Evolutionary conservation across 2,797 vertebrate genomes (phyloP).

Genomic region (Platyrinchus mystaceus): DNA sequence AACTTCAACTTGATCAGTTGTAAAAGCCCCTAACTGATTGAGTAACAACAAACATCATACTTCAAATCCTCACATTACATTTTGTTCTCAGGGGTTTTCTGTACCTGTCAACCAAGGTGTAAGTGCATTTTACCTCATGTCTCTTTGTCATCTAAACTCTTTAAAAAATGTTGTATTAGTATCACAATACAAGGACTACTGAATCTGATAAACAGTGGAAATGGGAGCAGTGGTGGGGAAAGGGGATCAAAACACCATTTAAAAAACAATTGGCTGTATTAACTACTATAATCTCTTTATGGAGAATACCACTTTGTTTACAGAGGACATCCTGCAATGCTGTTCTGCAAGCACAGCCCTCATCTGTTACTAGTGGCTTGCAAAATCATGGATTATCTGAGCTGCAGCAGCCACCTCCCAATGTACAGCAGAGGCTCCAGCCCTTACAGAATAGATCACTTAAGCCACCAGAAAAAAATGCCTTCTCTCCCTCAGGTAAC

Average conservation of each 20-base stretch:
- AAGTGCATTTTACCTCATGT: background rate
- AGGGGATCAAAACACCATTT: background rate
- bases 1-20: background rate
- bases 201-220: background rate
- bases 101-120: background rate
- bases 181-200: background rate
- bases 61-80: background rate
- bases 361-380: background rate
- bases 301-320: slow-evolving; percentile 48
- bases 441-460: background rate
- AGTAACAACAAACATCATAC: background rate
- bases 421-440: background rate
- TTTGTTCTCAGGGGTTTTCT: background rate
- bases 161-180: background rate
- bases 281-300: slow-evolving; percentile 43
- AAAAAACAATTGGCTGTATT: slow-evolving; percentile 31
- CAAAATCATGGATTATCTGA: background rate
- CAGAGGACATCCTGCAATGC: background rate
- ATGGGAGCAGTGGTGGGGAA: background rate
- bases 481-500: slow-evolving; percentile 75
- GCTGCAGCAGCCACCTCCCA: background rate
- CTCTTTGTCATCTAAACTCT: background rate
- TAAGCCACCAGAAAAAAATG: slow-evolving; percentile 45
- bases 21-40: background rate
- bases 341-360: slow-evolving; percentile 21